Percentiles rank a stretch among this genome's conserved stretches.
Evolutionary conservation across 2,113 vertebrate species (phyloP).

Genomic region (Ochotona princeps): DNA sequence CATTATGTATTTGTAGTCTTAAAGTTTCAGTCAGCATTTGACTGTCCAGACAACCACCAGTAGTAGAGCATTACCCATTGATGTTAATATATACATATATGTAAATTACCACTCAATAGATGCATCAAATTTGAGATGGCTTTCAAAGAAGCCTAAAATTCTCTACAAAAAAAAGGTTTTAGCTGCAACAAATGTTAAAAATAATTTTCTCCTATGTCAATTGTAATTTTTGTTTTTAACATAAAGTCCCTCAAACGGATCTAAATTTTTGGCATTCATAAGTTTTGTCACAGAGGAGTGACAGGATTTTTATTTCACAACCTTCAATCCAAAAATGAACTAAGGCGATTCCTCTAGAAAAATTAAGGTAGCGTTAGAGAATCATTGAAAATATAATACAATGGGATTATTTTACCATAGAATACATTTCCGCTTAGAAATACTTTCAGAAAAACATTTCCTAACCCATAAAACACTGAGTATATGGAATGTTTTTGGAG

Average conservation of each 20-base stretch:
- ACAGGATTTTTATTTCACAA: background rate
- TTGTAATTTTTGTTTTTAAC: background rate
- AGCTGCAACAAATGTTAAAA: background rate
- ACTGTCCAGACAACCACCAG: background rate
- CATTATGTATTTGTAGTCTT: background rate
- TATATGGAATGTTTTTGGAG: conserved; percentile 11
- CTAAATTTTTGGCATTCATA: background rate
- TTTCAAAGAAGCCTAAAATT: conserved; percentile 33
- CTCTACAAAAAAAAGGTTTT: background rate
- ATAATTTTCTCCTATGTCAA: background rate
- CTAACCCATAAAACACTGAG: background rate
- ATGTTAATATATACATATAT: background rate
- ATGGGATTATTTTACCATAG: background rate
- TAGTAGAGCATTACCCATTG: background rate
- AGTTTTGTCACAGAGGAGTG: background rate
- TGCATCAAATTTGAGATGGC: background rate
- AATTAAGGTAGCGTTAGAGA: background rate
- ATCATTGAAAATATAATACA: conserved; percentile 32
- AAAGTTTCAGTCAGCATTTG: background rate
- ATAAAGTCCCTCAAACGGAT: background rate
- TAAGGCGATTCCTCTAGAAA: background rate
- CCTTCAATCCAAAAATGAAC: conserved; percentile 15
- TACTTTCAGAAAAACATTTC: background rate
- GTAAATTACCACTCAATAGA: background rate
- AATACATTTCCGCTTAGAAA: conserved; percentile 47